Evolutionary conservation across 30 jellyfish, hydroid and myxozoan genomes (phyloP), one percentile per base, ranked within the genome.

Genomic region (Chrysaora quinquecirrha): DNA sequence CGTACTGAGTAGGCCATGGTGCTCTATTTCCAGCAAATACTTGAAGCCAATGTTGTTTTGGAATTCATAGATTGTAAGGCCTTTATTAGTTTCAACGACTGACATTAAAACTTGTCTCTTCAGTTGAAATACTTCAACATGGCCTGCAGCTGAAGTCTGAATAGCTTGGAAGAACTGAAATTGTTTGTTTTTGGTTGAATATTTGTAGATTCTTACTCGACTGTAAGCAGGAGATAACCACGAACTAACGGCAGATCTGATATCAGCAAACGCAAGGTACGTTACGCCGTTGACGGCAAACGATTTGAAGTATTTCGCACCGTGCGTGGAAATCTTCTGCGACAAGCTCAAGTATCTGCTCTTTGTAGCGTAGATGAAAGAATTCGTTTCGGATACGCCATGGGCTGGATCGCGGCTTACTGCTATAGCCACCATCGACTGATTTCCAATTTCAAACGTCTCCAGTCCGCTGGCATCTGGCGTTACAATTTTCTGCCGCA

Each of bases 371-470:
- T 52, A 52, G 29, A 52, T 52, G 24, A 3, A 16, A 12, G 68
- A 52, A 19, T 19, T 52, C 24, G 29, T 52, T 10, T 52, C 68
- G 6, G 24, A 4, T 10, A 1, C 30, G 12, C 61, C 33, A 7
- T 23, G 29, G 28, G 4, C 11, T 14, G 33, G 33, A 34, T 67
- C 62, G 27, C 50, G 50, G 28, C 32, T 67, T n/a, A 67, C 62
- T 22, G 79, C 79, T 27, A 67, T 62, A 1, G 79, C 79, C 10
- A 67, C 25, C 12, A 30, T 27, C 18, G 61, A n/a, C 30, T 32
- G 16, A 16, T 33, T 33, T 61, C 62, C 62, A 1, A 67, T 16
- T 1, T 12, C 25, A 28, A 67, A 67, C 28, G 79, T 1, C 12
- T 24, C 30, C 3, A 67, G n/a, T 16, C 28, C 58, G 23, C 18